phyloP scores from a whole-genome alignment of 2,888 invertebrate genomes.

The Elmis aenea region DNA sequence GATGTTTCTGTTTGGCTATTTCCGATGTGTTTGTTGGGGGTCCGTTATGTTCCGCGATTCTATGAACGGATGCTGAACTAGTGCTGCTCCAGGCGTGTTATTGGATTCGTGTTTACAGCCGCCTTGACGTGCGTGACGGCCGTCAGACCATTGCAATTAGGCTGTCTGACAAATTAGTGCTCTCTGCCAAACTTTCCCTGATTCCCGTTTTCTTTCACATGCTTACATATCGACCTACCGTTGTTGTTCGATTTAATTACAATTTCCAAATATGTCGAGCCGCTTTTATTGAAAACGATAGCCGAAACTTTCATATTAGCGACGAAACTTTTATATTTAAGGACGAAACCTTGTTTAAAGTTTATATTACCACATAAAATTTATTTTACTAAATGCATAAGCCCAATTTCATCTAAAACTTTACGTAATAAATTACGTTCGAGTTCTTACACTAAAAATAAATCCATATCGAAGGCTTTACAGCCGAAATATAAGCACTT shows the following conservation, averaged over 20 bases:
- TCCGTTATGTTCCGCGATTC: constrained; percentile 10
- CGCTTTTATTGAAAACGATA: constrained; percentile 16
- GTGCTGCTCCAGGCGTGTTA: constrained; percentile 20
- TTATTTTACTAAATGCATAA: no score
- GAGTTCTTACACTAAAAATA: no score
- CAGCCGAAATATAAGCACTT: no score
- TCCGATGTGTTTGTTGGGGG: constrained; percentile 5
- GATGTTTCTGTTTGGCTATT: constrained; percentile 6
- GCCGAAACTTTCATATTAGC: no score
- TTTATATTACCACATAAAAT: no score
- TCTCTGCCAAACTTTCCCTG: constrained; percentile 17
- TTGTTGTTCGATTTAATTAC: constrained; percentile 21
- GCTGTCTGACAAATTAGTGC: constrained; percentile 24
- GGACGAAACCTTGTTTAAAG: no score
- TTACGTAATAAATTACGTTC: no score
- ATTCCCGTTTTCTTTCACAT: constrained; percentile 15
- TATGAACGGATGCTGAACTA: constrained; percentile 9
- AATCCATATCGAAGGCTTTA: no score
- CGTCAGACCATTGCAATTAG: constrained; percentile 21
- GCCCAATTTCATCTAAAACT: no score
- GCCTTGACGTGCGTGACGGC: constrained; percentile 20
- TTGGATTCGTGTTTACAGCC: constrained; percentile 21
- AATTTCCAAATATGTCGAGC: constrained; percentile 13
- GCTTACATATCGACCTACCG: constrained; percentile 17
- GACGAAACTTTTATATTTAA: no score